These are phyloP conservation scores for Callitettix versicolor DNA, from an alignment of 1,140 invertebrate genomes.

Conservation along the genomic window DNA sequence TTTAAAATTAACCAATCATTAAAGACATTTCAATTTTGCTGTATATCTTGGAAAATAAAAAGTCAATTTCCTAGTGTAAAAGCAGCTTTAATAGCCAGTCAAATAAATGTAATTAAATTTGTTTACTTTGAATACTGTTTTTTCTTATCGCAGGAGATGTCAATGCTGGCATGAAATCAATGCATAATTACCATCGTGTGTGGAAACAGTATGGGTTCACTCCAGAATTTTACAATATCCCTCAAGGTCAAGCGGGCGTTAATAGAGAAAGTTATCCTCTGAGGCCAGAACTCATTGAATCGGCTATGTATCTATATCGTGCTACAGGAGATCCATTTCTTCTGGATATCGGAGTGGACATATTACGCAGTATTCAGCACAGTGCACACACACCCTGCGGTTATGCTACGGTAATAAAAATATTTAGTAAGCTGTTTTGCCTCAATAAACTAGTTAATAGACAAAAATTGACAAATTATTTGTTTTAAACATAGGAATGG, in stretches of 20 bases:
- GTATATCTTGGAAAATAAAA: too few species aligned
- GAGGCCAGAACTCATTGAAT: constrained; percentile 91
- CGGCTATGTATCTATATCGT: constrained; percentile 91
- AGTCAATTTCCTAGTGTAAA: too few species aligned
- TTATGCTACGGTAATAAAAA: constrained; percentile 79
- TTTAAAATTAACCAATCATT: too few species aligned
- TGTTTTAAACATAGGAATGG: too few species aligned
- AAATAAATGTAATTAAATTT: too few species aligned
- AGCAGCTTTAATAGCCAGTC: too few species aligned
- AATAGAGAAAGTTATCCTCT: constrained; percentile 90
- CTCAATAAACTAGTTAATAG: background rate
- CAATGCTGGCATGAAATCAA: constrained; percentile 80
- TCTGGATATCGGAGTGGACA: constrained; percentile 81
- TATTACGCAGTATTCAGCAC: constrained; percentile 78
- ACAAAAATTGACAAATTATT: background rate
- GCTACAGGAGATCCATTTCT: constrained; percentile 87
- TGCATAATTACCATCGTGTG: constrained; percentile 92
- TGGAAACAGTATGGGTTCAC: constrained; percentile 95
- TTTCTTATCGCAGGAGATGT: constrained; percentile 56
- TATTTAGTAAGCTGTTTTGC: constrained; percentile 1
- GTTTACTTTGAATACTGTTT: too few species aligned
- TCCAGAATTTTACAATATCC: constrained; percentile 95
- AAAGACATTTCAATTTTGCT: too few species aligned
- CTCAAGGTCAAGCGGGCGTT: constrained; percentile 67
- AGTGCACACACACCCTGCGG: constrained; percentile 88